Conservation (phyloP, 37 sponge, comb jelly and placozoan genomes). For the Mnemiopsis leidyi region DNA sequence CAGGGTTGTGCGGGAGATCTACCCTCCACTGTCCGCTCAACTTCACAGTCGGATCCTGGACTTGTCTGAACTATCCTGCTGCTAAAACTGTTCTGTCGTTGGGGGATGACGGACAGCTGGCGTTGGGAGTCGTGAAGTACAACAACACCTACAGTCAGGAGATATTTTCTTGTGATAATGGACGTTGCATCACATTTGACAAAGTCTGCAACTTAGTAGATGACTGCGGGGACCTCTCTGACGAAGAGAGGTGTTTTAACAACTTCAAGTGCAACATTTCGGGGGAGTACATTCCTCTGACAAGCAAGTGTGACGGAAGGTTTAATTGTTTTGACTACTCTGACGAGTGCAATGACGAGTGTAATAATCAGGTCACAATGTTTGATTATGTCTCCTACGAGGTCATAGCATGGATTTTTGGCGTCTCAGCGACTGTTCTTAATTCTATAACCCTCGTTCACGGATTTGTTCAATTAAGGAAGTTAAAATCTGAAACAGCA, state of each 20-base stretch:
- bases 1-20: no score
- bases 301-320: background rate
- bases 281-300: background rate
- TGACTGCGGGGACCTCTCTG: constrained; percentile 16
- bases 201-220: background rate
- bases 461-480: background rate
- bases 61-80: no score
- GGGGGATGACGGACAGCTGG: no score
- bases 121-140: no score
- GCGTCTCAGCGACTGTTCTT: background rate
- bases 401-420: background rate
- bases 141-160: background rate
- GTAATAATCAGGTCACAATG: background rate
- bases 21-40: no score
- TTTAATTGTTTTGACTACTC: no score
- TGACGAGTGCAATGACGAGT: constrained; percentile 45
- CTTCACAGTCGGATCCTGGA: no score
- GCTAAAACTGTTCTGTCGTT: no score
- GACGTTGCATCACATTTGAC: background rate
- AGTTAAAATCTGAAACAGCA: background rate
- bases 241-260: background rate
- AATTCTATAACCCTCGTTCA: background rate
- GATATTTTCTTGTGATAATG: background rate
- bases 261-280: background rate
- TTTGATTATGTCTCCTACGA: background rate